Evolutionary conservation across 2,797 vertebrate genomes (phyloP), one percentile per base, ranked within the genome.

Genomic region (Myripristis murdjan): DNA sequence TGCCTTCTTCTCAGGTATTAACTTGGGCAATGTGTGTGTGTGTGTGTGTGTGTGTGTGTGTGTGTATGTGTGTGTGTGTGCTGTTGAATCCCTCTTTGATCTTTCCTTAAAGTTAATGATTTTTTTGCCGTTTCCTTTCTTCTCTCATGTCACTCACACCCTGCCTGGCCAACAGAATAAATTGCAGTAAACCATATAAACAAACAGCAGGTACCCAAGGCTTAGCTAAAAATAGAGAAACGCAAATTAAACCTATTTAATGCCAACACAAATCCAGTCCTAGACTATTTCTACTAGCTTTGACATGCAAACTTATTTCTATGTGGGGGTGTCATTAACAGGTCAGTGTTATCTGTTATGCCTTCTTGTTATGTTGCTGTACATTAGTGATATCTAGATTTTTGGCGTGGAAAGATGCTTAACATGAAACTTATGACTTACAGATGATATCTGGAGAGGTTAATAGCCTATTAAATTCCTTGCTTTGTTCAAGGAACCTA

Each of bases 71-170:
- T 12, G 12, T 14, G 63, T 70, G 37, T 48, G 4, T 1, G 12
- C 12, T 52, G 58, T 43, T 31, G 61, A 57, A 51, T 55, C 41
- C 15, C 10, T 60, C 78, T 87, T 87, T 90, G 76, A 89, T 86
- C 73, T 48, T 6, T 64, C 64, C 75, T 79, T 49, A 79, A 77
- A 75, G 75, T 26, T 55, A 28, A 8, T 39, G 3, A 4, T 39
- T 39, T 39, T 4, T 39, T 14, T 5, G 37, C 37, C 37, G 1
- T 39, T 39, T 39, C 12, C 37, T 39, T 39, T 14, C 37, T 39
- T 39, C 37, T 39, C 37, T 15, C 12, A 3, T 14, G 44, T 60
- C 8, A 12, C 39, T 73, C 69, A 56, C 23, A n/a, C 44, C 33
- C 14, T 47, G 58, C 54, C 39, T 55, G 23, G 43, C 31, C 55